Base-by-base conservation (phyloP, 2,888 invertebrate species). In the Cistogaster globosa region DNA sequence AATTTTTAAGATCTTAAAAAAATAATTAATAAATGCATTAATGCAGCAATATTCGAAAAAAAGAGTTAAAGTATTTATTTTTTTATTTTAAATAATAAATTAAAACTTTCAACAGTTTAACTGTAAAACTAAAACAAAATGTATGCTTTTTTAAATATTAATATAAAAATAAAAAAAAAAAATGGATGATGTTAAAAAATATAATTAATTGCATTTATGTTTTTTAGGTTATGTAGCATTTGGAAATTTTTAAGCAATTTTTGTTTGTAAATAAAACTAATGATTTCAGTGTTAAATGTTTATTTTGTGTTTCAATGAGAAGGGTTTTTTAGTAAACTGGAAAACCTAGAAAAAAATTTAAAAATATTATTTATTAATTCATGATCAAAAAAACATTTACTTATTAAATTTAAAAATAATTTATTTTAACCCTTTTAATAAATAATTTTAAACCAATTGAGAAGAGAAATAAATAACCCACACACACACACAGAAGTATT, bases 271-370 rank as follows among this genome's bases (percentile, higher is more conserved):
- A 68, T 60, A 22, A 45, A 48, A 32, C 53, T 18, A 72, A 26
- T 51, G 42, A 62, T 45, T 63, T 71, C 58, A 69, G 32, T 74
- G 58, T 82, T 69, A 60, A 45, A 32, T 65, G 57, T 16, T 75
- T 72, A 48, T 26, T 67, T 77, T 26, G 51, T 65, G 36, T 71
- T 60, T 69, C 57, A 84, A 45, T 77, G 51, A 67, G 18, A 45
- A 67, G 18, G 20, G n/a, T n/a, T n/a, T 83, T 75, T 89, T 89
- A 90, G 87, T 90, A 89, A 87, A 89, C 90, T 87, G 90, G 89
- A 89, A 89, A 90, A 90, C 89, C 90, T 90, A 90, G 88, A 89
- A 90, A 88, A 86, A 87, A 89, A 88, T 86, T 57, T 77, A 71
- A 69, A 67, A 72, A 53, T n/a, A 51, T 18, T 69, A 67, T 63